Evolutionary conservation across 2,888 invertebrate genomes (phyloP), one percentile per base, ranked within the genome.

Genomic region (Sesamia inferens): DNA sequence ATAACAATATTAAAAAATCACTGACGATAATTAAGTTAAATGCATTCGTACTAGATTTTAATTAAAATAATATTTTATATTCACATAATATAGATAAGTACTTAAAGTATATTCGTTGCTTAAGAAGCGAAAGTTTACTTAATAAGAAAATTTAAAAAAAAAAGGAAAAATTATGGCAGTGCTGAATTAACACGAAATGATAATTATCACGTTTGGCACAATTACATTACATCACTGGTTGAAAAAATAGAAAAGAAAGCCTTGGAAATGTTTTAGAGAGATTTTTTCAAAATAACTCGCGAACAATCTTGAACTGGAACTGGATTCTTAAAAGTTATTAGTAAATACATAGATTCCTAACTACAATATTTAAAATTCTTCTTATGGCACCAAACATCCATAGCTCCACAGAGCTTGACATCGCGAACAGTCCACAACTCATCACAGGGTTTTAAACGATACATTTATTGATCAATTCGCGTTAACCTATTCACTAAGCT

Each of bases 381-480:
- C 86, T 88, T 93, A 93, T 93, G 93, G 93, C 93, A 93, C 93
- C 92, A 91, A 89, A 88, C 83, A 77, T 84, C 84, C 58, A 16
- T 59, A 58, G 87, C 90, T 86, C 84, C 68, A 71, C 14, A 61
- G 86, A 87, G 88, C 85, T 84, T 79, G 82, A 70, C 64, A 59
- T 47, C 79, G 81, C 80, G 72, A 81, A 80, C 74, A 74, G 65
- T 76, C 58, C 66, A 51, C 70, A 66, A 39, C 70, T 68, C 76
- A 74, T 77, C 71, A 76, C 81, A 76, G 78, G 80, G 73, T 82
- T 69, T 83, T 78, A 70, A 80, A 76, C 82, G 73, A 79, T 54
- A 74, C 57, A 44, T 54, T 31, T 61, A 73, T 76, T 24, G 79
- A 62, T 68, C 54, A 48, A 75, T 75, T 77, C 85, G 83, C 82